Base-by-base conservation (phyloP, 2,113 vertebrate genomes). In the Rutilus rutilus region DNA sequence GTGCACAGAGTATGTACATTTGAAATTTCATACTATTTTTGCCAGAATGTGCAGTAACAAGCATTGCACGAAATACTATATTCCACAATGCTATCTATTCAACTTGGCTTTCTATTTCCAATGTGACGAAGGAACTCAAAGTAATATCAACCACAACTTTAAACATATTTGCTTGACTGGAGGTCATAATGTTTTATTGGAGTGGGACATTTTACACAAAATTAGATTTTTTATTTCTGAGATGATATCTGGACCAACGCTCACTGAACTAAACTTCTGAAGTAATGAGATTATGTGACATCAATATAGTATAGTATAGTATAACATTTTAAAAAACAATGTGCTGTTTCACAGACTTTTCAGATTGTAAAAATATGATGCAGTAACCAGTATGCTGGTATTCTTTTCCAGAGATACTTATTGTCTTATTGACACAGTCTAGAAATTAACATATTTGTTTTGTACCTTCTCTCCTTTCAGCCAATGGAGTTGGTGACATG, bases 401-500 rank as follows among this genome's bases (percentile, higher is more conserved):
- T 71, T 23, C 33, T 42, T 71, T 71, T 67, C 17, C 65, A 33
- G 21, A 67, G 15, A 69, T 19, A 12, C 14, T 36, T 77, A 54
- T 8, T 15, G 15, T n/a, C 39, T 47, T 50, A 45, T 45, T 50
- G 6, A 19, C 21, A 3, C 23, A 59, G 36, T 78, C 12, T 86
- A 11, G 1, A 67, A 23, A n/a, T 27, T 1, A 76, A 33, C 4
- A 65, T 23, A 25, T 73, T 47, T 33, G 25, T 47, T 92, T 91
- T 39, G n/a, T n/a, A 25, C 33, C n/a, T 10, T 71, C 62, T 65
- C 15, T 71, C 23, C 45, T 15, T 2, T 85, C 90, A 97, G 97
- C 90, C 54, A 95, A 97, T 11, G 97, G 96, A 11, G 92, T 97
- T 0, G 97, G 97, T 2, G 96, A 97, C 54, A 92, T 96, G 90